A percentile compares a stretch with the other conserved stretches of the same genome.
Conservation (phyloP, 2,888 invertebrate species). For the Napeogenes inachia region DNA sequence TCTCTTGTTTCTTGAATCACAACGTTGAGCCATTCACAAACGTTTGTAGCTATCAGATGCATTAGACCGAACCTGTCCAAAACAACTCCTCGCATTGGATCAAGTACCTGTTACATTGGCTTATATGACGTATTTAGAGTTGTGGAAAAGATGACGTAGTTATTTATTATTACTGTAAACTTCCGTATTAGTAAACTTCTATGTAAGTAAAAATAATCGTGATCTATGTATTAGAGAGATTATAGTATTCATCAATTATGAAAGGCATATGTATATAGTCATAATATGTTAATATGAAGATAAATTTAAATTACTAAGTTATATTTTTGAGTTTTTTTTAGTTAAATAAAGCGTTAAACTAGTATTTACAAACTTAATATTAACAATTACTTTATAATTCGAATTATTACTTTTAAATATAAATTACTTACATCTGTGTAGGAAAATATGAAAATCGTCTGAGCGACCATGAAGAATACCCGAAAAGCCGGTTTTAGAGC, state of each 20-base stretch:
- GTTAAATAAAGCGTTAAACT: too few species aligned
- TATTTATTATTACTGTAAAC: too few species aligned
- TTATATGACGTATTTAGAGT: background rate
- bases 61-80: conserved; percentile 90
- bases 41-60: conserved; percentile 95
- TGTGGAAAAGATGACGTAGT: too few species aligned
- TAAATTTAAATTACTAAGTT: too few species aligned
- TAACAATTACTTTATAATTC: background rate
- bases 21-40: conserved; percentile 95
- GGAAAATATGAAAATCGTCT: conserved; percentile 85
- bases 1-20: conserved; percentile 92
- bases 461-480: conserved; percentile 81
- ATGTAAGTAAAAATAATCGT: background rate
- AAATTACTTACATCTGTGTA: conserved; percentile 79
- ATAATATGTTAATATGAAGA: background rate
- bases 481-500: conserved; percentile 80
- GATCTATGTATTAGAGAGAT: background rate
- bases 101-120: conserved; percentile 51
- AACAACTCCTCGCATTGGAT: conserved; percentile 69
- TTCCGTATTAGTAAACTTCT: background rate
- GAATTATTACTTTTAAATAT: background rate
- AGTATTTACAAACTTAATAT: background rate
- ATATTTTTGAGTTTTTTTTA: too few species aligned
- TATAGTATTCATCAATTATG: too few species aligned
- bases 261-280: background rate